Evolutionary conservation across 2,797 vertebrate species (phyloP), one percentile per base, ranked within the genome.

Genomic region (Moxostoma hubbsi): DNA sequence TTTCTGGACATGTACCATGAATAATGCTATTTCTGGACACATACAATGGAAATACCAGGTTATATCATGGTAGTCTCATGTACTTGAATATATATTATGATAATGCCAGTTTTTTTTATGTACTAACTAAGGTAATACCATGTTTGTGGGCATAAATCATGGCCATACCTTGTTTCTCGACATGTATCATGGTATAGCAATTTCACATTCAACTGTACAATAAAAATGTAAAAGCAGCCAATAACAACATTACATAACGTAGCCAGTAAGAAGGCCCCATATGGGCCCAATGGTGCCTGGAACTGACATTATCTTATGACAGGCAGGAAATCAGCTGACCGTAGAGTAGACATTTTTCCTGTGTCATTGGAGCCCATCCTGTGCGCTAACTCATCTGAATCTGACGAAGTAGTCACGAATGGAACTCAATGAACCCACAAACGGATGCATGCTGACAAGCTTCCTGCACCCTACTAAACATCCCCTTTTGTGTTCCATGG

Each of bases 311-410:
- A 70, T 50, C 51, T 53, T 75, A 36, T 50, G 13, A 36, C 13
- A 75, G 9, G 5, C 57, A 16, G 74, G 54, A 54, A 73, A 75
- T 82, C 62, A 82, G 49, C 47, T 67, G 63, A 61, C 46, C 50
- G 16, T 9, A 18, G 12, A 8, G 55, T 7, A 53, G 74, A 43
- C 36, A 49, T 3, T 4, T 67, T 77, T 82, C 81, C 81, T 78
- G 75, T 78, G 75, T 43, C 53, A 59, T 46, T 64, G 7, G 11
- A 24, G 16, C 8, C 13, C 57, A 54, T 82, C 63, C 47, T 51
- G 54, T 73, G 16, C 45, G 18, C 55, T 57, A 70, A 73, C 11
- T 77, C 16, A 65, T 50, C 5, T 58, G 53, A 70, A 36, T 49
- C 51, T 9, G 10, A 46, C 24, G 5, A 63, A 3, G 2, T 18